Conservation (phyloP, 2,797 vertebrate genomes). For the Amblyraja radiata region DNA sequence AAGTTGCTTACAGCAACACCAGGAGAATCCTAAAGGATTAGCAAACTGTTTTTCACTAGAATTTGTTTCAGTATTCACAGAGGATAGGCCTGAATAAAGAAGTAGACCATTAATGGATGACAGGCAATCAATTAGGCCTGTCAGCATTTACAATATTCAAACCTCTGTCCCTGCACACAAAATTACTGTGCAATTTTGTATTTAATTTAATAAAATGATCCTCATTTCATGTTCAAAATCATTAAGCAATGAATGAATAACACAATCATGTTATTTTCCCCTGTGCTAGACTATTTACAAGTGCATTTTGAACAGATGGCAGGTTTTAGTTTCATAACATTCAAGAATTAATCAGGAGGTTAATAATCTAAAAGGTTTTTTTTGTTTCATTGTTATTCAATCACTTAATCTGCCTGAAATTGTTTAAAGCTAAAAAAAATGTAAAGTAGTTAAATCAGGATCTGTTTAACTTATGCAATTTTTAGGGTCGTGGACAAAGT, state of each 20-base stretch:
- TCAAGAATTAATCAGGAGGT: neutral
- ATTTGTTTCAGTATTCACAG: neutral
- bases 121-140: neutral
- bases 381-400: neutral
- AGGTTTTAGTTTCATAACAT: neutral
- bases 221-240: neutral
- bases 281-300: neutral
- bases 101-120: neutral
- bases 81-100: neutral
- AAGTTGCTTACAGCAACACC: neutral
- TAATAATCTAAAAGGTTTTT: neutral
- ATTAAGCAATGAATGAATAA: neutral
- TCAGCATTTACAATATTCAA: neutral
- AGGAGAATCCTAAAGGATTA: neutral
- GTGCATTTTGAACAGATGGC: neutral
- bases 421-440: neutral
- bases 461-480: neutral
- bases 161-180: neutral
- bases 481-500: neutral
- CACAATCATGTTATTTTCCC: neutral
- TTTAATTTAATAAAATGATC: neutral
- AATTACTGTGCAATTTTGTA: neutral
- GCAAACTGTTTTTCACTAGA: neutral
- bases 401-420: neutral
- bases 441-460: neutral